These are phyloP conservation scores for Melanaphis sacchari DNA, from an alignment of 1,140 invertebrate species.

Conservation along the genomic window DNA sequence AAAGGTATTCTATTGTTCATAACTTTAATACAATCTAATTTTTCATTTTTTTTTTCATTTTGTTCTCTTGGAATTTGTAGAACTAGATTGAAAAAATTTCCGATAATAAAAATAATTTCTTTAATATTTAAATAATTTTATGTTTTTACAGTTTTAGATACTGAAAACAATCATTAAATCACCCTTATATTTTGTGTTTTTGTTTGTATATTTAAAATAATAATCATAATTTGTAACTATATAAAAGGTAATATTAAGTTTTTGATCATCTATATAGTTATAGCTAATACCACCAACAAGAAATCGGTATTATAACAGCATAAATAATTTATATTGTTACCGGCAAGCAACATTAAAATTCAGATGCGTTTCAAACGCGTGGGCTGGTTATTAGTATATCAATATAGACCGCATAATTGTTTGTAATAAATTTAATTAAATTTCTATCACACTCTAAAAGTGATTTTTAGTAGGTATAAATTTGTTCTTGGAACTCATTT, in stretches of 20 bases:
- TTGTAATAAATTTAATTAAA: constrained; percentile 1
- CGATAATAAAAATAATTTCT: neutral
- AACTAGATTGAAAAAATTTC: neutral
- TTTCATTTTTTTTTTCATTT: neutral
- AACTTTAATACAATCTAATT: neutral
- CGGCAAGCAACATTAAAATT: neutral
- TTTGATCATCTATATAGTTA: neutral
- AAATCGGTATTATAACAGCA: neutral
- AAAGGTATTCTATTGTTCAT: neutral
- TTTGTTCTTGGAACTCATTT: neutral
- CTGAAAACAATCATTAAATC: neutral
- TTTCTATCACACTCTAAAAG: neutral
- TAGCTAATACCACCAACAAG: neutral
- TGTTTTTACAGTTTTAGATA: neutral
- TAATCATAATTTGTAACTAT: neutral
- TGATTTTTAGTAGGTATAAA: neutral
- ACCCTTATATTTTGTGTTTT: neutral
- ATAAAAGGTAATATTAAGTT: neutral
- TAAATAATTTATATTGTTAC: constrained; percentile 2
- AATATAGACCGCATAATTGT: neutral
- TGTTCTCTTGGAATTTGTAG: neutral
- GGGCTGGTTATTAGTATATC: neutral
- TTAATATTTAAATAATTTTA: neutral
- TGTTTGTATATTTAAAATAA: neutral
- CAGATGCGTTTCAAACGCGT: neutral